These are phyloP conservation scores for Herminia tarsipennalis DNA, from an alignment of 2,888 invertebrate species.

Conservation along the genomic window DNA sequence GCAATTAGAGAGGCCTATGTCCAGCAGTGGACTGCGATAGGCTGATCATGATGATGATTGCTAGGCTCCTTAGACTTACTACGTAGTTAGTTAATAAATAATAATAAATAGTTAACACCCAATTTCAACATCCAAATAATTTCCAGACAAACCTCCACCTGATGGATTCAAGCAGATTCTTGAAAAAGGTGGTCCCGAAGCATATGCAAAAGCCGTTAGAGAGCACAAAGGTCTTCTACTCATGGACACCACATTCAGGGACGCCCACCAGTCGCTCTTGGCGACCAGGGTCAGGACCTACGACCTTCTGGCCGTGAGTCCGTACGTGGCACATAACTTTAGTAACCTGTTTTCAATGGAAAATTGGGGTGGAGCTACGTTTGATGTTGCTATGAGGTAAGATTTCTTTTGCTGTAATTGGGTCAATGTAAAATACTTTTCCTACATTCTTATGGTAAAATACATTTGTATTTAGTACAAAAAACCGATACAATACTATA, in stretches of 20 bases:
- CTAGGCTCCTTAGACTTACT: no score
- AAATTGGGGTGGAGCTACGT: constrained; percentile 99
- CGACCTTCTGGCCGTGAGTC: constrained; percentile 96
- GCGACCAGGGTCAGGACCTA: constrained; percentile 98
- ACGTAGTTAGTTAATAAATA: no score
- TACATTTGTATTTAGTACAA: no score
- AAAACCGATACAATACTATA: no score
- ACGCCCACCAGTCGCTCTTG: constrained; percentile 98
- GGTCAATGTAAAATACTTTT: no score
- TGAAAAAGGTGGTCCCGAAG: constrained; percentile 95
- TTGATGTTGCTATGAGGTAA: constrained; percentile 96
- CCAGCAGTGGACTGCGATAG: no score
- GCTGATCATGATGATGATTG: no score
- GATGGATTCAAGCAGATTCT: constrained; percentile 95
- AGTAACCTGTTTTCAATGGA: constrained; percentile 95
- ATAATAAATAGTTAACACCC: background rate
- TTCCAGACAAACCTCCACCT: constrained; percentile 89
- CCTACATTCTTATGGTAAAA: no score
- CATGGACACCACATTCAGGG: constrained; percentile 99
- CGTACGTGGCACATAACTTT: constrained; percentile 97
- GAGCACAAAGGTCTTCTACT: constrained; percentile 94
- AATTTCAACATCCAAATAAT: background rate
- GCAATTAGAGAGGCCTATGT: no score
- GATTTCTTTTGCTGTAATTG: background rate
- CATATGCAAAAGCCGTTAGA: constrained; percentile 97